phyloP scores from a whole-genome alignment of 1,140 invertebrate genomes.

The Latrodectus geometricus region DNA sequence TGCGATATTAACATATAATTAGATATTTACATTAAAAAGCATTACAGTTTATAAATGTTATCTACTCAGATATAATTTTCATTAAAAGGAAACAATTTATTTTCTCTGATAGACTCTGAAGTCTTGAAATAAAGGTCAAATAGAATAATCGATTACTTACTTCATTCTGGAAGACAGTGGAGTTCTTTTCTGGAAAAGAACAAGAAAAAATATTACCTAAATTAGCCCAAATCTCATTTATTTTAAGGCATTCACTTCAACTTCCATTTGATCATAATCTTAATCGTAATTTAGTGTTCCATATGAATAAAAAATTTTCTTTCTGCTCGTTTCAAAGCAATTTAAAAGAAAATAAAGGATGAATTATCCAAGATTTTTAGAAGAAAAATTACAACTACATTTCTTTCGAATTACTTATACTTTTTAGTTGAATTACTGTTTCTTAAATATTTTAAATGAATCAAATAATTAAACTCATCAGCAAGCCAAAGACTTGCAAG shows the following conservation, averaged over 20 bases:
- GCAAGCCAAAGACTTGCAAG: no score
- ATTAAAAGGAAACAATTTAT: background rate
- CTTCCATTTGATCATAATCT: slow-evolving; percentile 48
- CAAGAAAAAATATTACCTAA: background rate
- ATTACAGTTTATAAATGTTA: no score
- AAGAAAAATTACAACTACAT: no score
- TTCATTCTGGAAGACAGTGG: background rate
- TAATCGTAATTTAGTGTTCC: slow-evolving; percentile 30
- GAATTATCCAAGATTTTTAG: slow-evolving; percentile 6
- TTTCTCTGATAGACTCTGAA: background rate
- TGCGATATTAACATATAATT: no score
- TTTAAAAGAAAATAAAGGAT: slow-evolving; percentile 23
- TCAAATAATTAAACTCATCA: no score
- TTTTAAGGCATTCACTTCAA: slow-evolving; percentile 27
- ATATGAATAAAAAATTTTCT: background rate
- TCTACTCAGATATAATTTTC: no score
- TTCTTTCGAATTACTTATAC: no score
- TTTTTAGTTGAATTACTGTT: no score
- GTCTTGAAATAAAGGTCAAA: background rate
- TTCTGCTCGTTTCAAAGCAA: slow-evolving; percentile 7
- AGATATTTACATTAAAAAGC: no score
- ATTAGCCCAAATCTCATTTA: slow-evolving; percentile 37
- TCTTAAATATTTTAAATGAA: no score
- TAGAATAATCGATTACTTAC: slow-evolving; percentile 4
- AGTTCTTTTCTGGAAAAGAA: background rate